phyloP scores from a whole-genome alignment of 2,113 vertebrate species.

The Platichthys stellatus region DNA sequence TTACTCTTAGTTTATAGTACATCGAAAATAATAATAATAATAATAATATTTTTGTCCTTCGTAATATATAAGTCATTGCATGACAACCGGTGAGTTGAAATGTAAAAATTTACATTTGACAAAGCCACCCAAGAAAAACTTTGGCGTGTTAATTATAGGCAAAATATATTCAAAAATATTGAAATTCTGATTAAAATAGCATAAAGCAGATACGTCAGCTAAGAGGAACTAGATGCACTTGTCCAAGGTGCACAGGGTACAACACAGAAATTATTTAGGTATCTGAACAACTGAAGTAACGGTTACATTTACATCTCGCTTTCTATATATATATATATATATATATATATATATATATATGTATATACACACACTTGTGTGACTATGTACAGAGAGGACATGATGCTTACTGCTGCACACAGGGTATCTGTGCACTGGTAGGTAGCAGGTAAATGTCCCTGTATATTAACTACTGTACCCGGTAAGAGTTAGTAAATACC shows the following conservation, averaged over 20 bases:
- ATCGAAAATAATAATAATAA: slow-evolving; percentile 19
- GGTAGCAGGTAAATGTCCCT: slow-evolving; percentile 86
- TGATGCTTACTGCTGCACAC: slow-evolving; percentile 83
- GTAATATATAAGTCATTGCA: slow-evolving; percentile 40
- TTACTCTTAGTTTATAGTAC: slow-evolving; percentile 17
- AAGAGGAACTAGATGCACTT: slow-evolving; percentile 65
- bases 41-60: slow-evolving; percentile 23
- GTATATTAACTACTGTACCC: slow-evolving; percentile 89
- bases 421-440: slow-evolving; percentile 79
- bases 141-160: slow-evolving; percentile 71
- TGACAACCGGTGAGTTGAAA: slow-evolving; percentile 50
- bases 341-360: neutral
- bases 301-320: slow-evolving; percentile 58
- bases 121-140: slow-evolving; percentile 66
- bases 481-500: slow-evolving; percentile 85
- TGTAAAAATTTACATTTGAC: slow-evolving; percentile 44
- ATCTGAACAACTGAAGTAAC: slow-evolving; percentile 61
- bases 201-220: slow-evolving; percentile 60
- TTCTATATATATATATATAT: slow-evolving; percentile 26
- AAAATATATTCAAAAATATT: slow-evolving; percentile 70
- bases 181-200: slow-evolving; percentile 69
- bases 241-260: slow-evolving; percentile 65
- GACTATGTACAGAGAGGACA: slow-evolving; percentile 82
- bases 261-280: slow-evolving; percentile 61
- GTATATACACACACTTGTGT: slow-evolving; percentile 29